Conservation (phyloP, 53 echinoderm and acorn worm species). For the Patiria pectinifera region DNA sequence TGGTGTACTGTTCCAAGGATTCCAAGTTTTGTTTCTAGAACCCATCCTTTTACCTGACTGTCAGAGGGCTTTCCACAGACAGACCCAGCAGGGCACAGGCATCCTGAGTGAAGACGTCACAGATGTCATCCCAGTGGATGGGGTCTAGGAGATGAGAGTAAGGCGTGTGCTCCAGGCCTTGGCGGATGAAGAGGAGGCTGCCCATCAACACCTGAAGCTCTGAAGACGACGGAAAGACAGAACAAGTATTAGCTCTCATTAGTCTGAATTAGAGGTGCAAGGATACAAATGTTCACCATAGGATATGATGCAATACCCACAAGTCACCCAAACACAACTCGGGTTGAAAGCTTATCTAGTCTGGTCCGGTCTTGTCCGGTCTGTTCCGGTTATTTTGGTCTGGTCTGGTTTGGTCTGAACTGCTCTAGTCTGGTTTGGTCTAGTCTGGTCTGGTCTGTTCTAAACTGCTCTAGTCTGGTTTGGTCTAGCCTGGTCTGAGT, state of each 20-base stretch:
- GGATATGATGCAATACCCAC: no score
- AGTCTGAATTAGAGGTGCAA: background rate
- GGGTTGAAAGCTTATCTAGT: no score
- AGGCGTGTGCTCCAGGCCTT: conserved; percentile 86
- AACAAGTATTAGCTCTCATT: background rate
- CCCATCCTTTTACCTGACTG: conserved; percentile 76
- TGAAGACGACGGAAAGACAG: conserved; percentile 21
- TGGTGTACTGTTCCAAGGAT: no score
- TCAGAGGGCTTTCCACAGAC: conserved; percentile 92
- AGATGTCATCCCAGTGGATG: conserved; percentile 90
- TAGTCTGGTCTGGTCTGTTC: no score
- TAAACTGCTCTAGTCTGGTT: background rate
- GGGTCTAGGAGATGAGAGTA: conserved; percentile 89
- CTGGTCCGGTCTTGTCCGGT: background rate
- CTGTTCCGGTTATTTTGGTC: background rate
- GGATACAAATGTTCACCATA: no score
- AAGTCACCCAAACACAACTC: no score
- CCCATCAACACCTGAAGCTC: conserved; percentile 96
- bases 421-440: background rate
- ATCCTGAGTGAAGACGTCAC: conserved; percentile 94
- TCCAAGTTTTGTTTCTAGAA: background rate
- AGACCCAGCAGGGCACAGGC: conserved; percentile 89
- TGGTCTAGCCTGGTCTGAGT: background rate
- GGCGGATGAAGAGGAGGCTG: conserved; percentile 86
- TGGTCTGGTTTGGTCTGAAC: background rate